A percentile compares a stretch with the other conserved stretches of the same genome.
These are phyloP conservation scores for Tineola bisselliella DNA, from an alignment of 2,888 invertebrate species.

Conservation along the genomic window DNA sequence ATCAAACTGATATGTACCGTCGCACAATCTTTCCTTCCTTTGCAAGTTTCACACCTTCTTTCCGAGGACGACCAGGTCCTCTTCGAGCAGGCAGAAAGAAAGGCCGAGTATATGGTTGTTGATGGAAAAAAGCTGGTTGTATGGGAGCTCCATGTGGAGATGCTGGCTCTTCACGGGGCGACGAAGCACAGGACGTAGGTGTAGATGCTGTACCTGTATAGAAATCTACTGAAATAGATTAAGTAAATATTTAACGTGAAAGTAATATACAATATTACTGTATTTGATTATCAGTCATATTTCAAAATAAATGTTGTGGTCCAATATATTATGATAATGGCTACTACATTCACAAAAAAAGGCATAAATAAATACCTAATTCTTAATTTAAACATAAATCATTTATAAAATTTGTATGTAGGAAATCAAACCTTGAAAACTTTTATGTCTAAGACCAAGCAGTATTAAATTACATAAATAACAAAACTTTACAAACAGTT, in stretches of 20 bases:
- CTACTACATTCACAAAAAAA: too few species aligned
- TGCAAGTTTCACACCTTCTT: conserved; percentile 72
- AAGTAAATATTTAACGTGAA: background rate
- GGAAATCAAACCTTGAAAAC: background rate
- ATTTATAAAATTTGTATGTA: too few species aligned
- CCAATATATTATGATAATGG: background rate
- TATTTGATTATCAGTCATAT: background rate
- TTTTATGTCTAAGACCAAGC: background rate
- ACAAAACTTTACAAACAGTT: background rate
- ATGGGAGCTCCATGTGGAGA: conserved; percentile 61
- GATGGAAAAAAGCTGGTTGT: conserved; percentile 54
- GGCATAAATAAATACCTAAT: too few species aligned
- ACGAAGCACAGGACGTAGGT: conserved; percentile 72
- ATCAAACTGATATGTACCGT: conserved; percentile 41
- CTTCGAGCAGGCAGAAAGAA: conserved; percentile 70
- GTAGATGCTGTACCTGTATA: conserved; percentile 73
- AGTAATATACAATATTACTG: background rate
- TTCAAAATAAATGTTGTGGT: background rate
- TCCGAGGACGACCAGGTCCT: conserved; percentile 82
- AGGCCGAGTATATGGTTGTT: conserved; percentile 52
- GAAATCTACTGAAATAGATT: conserved; percentile 37
- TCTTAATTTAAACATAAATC: too few species aligned
- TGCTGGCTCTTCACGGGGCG: conserved; percentile 71
- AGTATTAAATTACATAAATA: background rate
- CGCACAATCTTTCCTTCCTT: conserved; percentile 61